phyloP scores from a whole-genome alignment of 2,797 vertebrate genomes.

The Pseudotriccus pelzelni region DNA sequence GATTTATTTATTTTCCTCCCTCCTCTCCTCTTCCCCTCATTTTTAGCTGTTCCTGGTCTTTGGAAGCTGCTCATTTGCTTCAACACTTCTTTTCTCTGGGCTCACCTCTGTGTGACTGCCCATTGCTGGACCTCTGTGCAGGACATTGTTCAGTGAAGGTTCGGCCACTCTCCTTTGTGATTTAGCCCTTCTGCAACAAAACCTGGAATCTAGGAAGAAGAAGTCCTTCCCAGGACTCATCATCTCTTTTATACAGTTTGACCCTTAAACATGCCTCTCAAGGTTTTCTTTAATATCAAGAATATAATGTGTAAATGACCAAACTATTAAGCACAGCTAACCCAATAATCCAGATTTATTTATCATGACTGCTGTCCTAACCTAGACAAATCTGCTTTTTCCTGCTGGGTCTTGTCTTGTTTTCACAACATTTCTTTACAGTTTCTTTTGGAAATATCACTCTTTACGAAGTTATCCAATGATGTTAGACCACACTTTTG shows the following conservation, averaged over 20 bases:
- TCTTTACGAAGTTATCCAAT: background rate
- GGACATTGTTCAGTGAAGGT: fast-evolving
- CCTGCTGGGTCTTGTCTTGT: background rate
- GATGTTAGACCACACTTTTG: background rate
- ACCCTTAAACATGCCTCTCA: background rate
- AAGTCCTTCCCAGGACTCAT: background rate
- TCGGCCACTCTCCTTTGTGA: background rate
- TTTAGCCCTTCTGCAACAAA: background rate
- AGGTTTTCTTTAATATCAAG: background rate
- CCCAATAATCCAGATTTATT: background rate
- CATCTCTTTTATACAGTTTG: background rate
- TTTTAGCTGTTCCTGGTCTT: background rate
- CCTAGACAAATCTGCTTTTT: background rate
- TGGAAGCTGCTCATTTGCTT: background rate
- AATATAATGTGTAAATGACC: background rate
- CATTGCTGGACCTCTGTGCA: background rate
- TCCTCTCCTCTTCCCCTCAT: background rate
- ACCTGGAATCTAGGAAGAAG: background rate
- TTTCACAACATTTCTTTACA: background rate
- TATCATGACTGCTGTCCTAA: background rate
- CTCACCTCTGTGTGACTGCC: background rate
- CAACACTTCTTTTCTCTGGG: background rate
- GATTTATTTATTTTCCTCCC: background rate
- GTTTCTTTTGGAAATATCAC: background rate
- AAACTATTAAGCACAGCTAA: background rate